Evolutionary conservation across 2,888 invertebrate genomes (phyloP).

Genomic region (Campoletis raptor): DNA sequence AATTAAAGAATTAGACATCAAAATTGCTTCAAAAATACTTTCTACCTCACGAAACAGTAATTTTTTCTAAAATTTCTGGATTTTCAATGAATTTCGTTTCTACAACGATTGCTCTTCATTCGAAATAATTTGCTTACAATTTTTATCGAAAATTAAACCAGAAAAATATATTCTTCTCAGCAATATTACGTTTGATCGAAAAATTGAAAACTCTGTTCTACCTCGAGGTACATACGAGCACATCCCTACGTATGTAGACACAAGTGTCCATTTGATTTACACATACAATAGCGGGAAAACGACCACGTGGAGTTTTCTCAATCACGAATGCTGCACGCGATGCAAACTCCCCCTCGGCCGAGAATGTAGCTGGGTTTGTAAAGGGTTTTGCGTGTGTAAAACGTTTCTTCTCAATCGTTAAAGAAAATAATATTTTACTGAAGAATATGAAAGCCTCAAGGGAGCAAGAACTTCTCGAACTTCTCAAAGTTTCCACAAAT

Average conservation of each 20-base stretch:
- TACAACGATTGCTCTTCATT: neutral
- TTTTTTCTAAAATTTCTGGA: neutral
- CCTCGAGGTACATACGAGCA: neutral
- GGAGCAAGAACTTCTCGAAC: slow-evolving; percentile 1
- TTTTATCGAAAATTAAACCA: neutral
- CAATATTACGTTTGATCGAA: neutral
- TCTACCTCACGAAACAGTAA: neutral
- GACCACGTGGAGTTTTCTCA: slow-evolving; percentile 34
- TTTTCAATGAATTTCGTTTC: neutral
- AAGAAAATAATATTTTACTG: slow-evolving; percentile 53
- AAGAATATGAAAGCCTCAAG: slow-evolving; percentile 46
- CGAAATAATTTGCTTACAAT: neutral
- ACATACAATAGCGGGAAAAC: slow-evolving; percentile 24
- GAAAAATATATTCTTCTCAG: neutral
- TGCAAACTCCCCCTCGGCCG: slow-evolving; percentile 61
- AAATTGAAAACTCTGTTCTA: neutral
- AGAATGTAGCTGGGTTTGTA: slow-evolving; percentile 63
- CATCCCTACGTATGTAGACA: neutral
- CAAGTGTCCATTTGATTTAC: neutral
- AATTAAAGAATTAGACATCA: too few relatives aligned
- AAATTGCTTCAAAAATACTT: neutral
- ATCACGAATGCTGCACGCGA: slow-evolving; percentile 62
- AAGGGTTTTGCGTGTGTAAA: slow-evolving; percentile 65
- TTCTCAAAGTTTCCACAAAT: neutral
- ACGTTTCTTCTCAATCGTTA: slow-evolving; percentile 26